Conservation (phyloP, 37 sponge, comb jelly and placozoan genomes). For the Ephydatia muelleri region DNA sequence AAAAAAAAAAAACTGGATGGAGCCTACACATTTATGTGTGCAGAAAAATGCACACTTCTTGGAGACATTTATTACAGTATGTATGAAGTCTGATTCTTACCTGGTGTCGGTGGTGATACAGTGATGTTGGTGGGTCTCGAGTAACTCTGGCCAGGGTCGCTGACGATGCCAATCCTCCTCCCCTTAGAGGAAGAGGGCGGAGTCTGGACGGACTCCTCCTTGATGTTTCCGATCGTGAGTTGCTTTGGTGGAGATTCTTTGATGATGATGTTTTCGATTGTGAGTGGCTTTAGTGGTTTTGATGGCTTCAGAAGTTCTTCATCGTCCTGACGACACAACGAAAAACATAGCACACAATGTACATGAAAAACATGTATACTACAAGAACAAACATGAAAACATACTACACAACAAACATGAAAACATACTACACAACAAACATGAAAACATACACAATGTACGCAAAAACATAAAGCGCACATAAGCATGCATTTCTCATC, state of each 20-base stretch:
- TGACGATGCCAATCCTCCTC: neutral
- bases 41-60: too few relatives aligned
- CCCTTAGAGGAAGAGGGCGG: neutral
- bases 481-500: too few relatives aligned
- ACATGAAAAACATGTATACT: too few relatives aligned
- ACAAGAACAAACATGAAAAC: too few relatives aligned
- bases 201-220: neutral
- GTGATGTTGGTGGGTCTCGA: slow-evolving; percentile 27
- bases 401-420: too few relatives aligned
- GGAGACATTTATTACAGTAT: neutral
- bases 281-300: neutral
- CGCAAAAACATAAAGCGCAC: too few relatives aligned
- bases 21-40: too few relatives aligned
- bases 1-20: too few relatives aligned
- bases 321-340: neutral
- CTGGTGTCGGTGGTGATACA: slow-evolving; percentile 59
- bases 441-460: too few relatives aligned
- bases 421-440: too few relatives aligned
- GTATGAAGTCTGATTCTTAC: neutral
- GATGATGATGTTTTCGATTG: neutral
- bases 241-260: too few relatives aligned
- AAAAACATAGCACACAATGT: too few relatives aligned
- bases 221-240: neutral
- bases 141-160: neutral
- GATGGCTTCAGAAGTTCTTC: neutral